Percentiles rank a stretch among this genome's conserved stretches.
phyloP scores from a whole-genome alignment of 2,888 invertebrate genomes.

The Ophioninae sp. region DNA sequence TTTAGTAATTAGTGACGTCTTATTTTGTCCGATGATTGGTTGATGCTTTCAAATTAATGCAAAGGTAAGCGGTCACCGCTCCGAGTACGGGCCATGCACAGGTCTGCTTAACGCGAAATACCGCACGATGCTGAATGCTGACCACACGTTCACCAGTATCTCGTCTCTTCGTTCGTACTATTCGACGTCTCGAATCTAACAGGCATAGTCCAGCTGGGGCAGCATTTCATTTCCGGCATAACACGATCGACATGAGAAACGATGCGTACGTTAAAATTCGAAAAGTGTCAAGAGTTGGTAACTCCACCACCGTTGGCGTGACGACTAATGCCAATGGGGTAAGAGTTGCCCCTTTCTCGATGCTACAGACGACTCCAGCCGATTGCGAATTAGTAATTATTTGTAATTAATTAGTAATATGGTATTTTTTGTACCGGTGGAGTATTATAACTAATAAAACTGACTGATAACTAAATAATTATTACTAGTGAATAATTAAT shows the following conservation, averaged over 20 bases:
- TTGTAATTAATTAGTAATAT: too few species aligned
- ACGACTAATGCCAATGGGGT: slow-evolving; percentile 86
- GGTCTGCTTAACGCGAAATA: too few species aligned
- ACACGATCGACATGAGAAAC: slow-evolving; percentile 9
- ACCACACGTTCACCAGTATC: too few species aligned
- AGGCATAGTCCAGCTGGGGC: slow-evolving; percentile 10
- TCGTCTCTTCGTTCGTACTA: too few species aligned
- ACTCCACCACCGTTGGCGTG: slow-evolving; percentile 93
- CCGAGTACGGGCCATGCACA: too few species aligned
- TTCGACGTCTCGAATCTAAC: not conserved
- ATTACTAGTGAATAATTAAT: not conserved
- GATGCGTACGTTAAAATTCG: slow-evolving; percentile 19
- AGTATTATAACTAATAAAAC: too few species aligned
- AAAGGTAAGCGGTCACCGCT: too few species aligned
- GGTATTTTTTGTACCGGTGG: too few species aligned
- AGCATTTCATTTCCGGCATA: not conserved
- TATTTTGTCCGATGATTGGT: not conserved
- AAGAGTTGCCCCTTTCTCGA: slow-evolving; percentile 89
- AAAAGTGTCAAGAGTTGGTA: slow-evolving; percentile 85
- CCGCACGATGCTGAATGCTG: too few species aligned
- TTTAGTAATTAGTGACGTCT: too few species aligned
- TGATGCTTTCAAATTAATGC: too few species aligned
- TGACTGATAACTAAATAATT: not conserved
- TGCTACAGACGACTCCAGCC: slow-evolving; percentile 75
- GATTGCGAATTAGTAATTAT: not conserved